Evolutionary conservation across 2,888 invertebrate species (phyloP).

Genomic region (Pimpla rufipes): DNA sequence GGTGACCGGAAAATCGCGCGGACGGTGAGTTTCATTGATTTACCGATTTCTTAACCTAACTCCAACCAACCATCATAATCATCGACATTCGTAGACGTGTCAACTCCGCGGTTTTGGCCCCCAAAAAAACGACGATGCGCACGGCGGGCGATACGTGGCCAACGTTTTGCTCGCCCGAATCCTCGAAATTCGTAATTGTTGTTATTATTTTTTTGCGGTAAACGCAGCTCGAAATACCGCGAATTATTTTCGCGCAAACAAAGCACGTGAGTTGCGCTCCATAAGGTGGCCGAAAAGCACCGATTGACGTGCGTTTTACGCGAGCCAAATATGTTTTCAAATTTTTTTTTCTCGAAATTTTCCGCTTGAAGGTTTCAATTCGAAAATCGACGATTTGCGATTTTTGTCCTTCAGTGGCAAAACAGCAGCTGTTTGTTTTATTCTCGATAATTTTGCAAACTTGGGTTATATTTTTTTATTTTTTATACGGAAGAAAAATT

Average conservation of each 20-base stretch:
- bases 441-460: no score
- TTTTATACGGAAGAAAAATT: no score
- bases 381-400: no score
- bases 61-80: no score
- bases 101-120: conserved; percentile 66
- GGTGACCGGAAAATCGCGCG: background rate
- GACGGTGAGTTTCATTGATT: conserved; percentile 55
- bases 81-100: conserved; percentile 76
- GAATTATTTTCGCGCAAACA: conserved; percentile 43
- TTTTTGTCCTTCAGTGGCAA: no score
- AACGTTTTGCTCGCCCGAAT: background rate
- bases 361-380: no score
- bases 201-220: conserved; percentile 8
- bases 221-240: conserved; percentile 1
- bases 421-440: no score
- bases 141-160: background rate
- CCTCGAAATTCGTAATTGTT: background rate
- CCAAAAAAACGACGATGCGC: conserved; percentile 1
- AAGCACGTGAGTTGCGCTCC: conserved; percentile 60
- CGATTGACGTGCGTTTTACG: background rate
- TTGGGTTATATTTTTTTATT: no score
- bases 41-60: conserved; percentile 55
- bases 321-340: background rate
- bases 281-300: conserved; percentile 56
- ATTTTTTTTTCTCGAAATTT: conserved; percentile 9